These are phyloP conservation scores for Marasmarcha lunaedactyla DNA, from an alignment of 2,888 invertebrate genomes.

Conservation along the genomic window DNA sequence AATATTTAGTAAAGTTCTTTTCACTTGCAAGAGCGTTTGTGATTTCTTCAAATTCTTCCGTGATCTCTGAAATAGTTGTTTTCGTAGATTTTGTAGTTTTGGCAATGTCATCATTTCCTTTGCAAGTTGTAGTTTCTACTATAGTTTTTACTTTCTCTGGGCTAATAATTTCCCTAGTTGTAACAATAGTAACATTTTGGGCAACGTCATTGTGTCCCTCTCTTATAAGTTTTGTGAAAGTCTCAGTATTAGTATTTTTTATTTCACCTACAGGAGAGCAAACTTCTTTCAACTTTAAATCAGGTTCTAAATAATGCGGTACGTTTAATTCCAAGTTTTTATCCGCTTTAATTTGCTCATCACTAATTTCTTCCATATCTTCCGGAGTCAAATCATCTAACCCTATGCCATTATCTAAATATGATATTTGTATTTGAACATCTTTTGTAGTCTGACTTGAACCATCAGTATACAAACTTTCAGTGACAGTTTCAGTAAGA, in stretches of 20 bases:
- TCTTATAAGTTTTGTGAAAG: conserved; percentile 49
- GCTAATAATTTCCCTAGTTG: conserved; percentile 58
- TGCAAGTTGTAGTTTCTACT: conserved; percentile 58
- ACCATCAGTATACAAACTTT: conserved; percentile 48
- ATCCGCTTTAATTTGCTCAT: conserved; percentile 26
- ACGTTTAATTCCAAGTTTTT: conserved; percentile 24
- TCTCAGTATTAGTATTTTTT: conserved; percentile 51
- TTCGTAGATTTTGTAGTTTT: conserved; percentile 65
- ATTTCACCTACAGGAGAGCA: conserved; percentile 58
- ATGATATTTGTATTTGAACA: conserved; percentile 57
- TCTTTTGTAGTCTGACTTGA: conserved; percentile 61
- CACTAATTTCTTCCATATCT: conserved; percentile 47
- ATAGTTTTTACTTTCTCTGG: conserved; percentile 61
- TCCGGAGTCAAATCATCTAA: conserved; percentile 61
- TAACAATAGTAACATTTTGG: conserved; percentile 60
- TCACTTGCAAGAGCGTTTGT: conserved; percentile 56
- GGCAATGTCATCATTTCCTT: conserved; percentile 51
- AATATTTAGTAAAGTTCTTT: conserved; percentile 58
- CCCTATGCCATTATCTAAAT: conserved; percentile 52
- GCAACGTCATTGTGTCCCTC: conserved; percentile 56
- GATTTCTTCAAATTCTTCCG: conserved; percentile 59
- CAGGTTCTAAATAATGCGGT: conserved; percentile 21
- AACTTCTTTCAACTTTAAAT: conserved; percentile 40
- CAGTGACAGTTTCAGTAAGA: conserved; percentile 55
- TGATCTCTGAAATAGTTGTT: conserved; percentile 60